Conservation (phyloP, 2,888 invertebrate species). For the Ceraclea dissimilis region DNA sequence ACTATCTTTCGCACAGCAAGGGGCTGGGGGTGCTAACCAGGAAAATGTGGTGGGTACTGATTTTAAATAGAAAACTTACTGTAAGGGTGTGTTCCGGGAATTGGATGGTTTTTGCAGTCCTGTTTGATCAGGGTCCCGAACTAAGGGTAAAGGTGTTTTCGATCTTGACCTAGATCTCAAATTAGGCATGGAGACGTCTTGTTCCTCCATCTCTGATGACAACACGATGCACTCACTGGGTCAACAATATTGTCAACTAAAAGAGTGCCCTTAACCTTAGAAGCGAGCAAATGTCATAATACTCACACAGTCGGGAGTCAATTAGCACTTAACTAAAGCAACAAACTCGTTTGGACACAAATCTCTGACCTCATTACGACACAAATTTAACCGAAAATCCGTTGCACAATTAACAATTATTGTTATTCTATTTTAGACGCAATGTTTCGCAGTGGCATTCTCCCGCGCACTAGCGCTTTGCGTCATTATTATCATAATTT, state of each 20-base stretch:
- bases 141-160: slow-evolving; percentile 58
- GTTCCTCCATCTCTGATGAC: slow-evolving; percentile 11
- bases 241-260: slow-evolving; percentile 17
- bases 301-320: not conserved
- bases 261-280: not conserved
- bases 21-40: no score
- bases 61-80: slow-evolving; percentile 45
- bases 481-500: not conserved
- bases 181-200: slow-evolving; percentile 36
- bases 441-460: slow-evolving; percentile 13
- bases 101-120: slow-evolving; percentile 45
- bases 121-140: slow-evolving; percentile 50
- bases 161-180: slow-evolving; percentile 64
- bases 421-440: slow-evolving; percentile 18
- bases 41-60: no score
- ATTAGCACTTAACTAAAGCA: not conserved
- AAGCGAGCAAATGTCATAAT: not conserved
- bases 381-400: slow-evolving; percentile 31
- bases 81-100: slow-evolving; percentile 43
- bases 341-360: slow-evolving; percentile 30
- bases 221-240: slow-evolving; percentile 3
- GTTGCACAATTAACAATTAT: slow-evolving; percentile 25
- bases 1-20: no score
- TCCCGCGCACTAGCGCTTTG: slow-evolving; percentile 15
- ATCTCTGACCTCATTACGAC: slow-evolving; percentile 30